A percentile compares a stretch with the other conserved stretches of the same genome.
phyloP scores from a whole-genome alignment of 2,113 vertebrate species.

The Halcyon senegalensis region DNA sequence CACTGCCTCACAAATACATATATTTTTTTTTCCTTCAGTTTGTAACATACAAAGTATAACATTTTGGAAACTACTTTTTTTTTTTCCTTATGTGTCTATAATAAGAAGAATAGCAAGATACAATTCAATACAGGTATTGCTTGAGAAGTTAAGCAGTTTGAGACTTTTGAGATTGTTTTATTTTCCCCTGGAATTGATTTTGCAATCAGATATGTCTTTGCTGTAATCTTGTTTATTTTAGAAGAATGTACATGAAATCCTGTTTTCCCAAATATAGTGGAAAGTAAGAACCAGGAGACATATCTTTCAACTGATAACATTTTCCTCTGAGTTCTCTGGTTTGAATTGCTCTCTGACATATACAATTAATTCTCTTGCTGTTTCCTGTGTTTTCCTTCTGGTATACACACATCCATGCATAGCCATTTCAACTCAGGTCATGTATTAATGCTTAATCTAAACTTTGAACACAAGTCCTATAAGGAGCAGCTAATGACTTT shows the following conservation, averaged over 20 bases:
- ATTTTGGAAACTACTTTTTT: constrained; percentile 1
- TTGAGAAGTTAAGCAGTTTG: constrained; percentile 3
- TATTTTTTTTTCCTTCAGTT: not conserved
- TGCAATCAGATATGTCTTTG: not conserved
- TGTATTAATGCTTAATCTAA: not conserved
- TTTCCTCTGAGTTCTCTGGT: not conserved
- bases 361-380: not conserved
- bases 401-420: not conserved
- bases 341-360: not conserved
- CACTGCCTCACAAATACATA: not conserved
- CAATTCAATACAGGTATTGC: not conserved
- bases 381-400: not conserved
- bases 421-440: not conserved
- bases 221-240: constrained; percentile 25
- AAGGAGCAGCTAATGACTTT: not conserved
- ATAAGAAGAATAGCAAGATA: constrained; percentile 14
- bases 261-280: not conserved
- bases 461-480: not conserved
- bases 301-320: not conserved
- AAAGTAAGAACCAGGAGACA: constrained; percentile 1
- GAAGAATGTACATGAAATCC: not conserved
- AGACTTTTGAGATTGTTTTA: constrained; percentile 19
- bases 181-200: constrained; percentile 22
- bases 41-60: constrained; percentile 26
- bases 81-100: not conserved